Evolutionary conservation across 2,797 vertebrate genomes (phyloP).

Genomic region (Enteromius radiatus): DNA sequence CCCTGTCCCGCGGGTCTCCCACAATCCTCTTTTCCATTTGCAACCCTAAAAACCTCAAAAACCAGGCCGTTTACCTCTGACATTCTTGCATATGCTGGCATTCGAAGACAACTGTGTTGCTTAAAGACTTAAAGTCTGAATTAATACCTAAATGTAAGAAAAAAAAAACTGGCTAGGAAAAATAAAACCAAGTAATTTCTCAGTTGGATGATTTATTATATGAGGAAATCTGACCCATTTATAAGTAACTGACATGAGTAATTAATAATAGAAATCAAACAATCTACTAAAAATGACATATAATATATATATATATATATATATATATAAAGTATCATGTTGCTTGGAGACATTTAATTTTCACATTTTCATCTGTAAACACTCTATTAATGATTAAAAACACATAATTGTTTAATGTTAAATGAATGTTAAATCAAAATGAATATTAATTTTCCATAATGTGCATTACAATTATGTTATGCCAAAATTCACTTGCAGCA

Average conservation of each 20-base stretch:
- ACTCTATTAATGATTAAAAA: background rate
- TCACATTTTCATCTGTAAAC: background rate
- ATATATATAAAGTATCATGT: background rate
- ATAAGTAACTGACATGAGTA: background rate
- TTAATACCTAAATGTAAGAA: background rate
- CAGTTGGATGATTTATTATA: background rate
- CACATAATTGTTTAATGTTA: background rate
- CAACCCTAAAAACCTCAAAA: constrained; percentile 60
- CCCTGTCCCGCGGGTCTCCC: constrained; percentile 64
- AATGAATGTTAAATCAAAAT: background rate
- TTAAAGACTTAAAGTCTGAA: constrained; percentile 34
- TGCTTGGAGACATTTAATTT: background rate
- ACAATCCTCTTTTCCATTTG: constrained; percentile 55
- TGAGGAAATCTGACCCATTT: background rate
- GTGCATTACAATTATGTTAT: background rate
- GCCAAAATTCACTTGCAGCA: background rate
- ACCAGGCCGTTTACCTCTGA: constrained; percentile 75
- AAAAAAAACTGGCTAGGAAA: background rate
- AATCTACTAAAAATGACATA: background rate
- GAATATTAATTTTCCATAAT: background rate
- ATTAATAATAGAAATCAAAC: background rate
- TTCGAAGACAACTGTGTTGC: constrained; percentile 57
- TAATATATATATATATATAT: background rate
- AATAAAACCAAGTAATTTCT: background rate
- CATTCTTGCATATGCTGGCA: constrained; percentile 71